A percentile compares a stretch with the other conserved stretches of the same genome.
Evolutionary conservation across 2,888 invertebrate genomes (phyloP).

Genomic region (Ecliptopera silaceata): DNA sequence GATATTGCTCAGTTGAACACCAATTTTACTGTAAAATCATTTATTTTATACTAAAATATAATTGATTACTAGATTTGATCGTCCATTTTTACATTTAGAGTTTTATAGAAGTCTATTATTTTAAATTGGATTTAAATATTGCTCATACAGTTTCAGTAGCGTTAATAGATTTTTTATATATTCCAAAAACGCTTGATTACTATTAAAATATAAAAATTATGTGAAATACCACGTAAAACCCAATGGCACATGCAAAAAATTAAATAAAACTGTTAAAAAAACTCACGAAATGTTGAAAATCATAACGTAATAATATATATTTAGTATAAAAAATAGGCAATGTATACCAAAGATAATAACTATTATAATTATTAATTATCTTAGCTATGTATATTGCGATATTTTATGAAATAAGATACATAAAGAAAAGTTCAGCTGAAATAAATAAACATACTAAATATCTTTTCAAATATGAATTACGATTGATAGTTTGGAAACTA

Average conservation of each 20-base stretch:
- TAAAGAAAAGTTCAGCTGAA: not conserved
- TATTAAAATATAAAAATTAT: not conserved
- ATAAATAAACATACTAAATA: not conserved
- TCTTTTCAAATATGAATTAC: not conserved
- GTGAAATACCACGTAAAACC: not conserved
- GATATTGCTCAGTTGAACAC: constrained; percentile 59
- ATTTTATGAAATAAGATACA: not conserved
- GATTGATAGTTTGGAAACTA: too few species aligned
- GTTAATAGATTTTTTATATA: constrained; percentile 5
- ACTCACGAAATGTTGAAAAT: not conserved
- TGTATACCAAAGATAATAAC: constrained; percentile 69
- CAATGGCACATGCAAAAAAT: not conserved
- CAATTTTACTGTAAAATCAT: constrained; percentile 42
- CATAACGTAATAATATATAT: constrained; percentile 10
- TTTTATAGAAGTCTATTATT: constrained; percentile 9
- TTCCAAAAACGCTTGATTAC: not conserved
- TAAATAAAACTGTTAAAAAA: not conserved
- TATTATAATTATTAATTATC: constrained; percentile 24
- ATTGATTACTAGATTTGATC: constrained; percentile 39
- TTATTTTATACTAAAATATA: constrained; percentile 37
- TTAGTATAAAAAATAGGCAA: constrained; percentile 32
- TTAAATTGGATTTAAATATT: constrained; percentile 11
- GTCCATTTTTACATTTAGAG: constrained; percentile 45
- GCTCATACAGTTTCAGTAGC: constrained; percentile 25
- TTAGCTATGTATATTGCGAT: constrained; percentile 15